Conservation (phyloP, 2,113 vertebrate genomes). For the Nannospalax galili region DNA sequence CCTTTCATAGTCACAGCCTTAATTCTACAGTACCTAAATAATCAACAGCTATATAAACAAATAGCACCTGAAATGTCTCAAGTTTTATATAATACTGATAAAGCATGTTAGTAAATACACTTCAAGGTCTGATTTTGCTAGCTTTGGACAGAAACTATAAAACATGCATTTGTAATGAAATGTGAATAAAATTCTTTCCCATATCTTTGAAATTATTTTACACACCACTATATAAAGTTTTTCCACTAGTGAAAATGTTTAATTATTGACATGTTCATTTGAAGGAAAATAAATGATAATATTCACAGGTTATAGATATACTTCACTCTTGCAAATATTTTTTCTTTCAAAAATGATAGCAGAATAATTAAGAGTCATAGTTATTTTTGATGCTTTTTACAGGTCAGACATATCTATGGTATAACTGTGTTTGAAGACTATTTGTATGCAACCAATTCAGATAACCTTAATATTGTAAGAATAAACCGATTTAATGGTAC, state of each 20-base stretch:
- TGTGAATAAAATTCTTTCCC: not conserved
- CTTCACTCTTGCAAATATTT: not conserved
- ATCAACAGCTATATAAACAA: not conserved
- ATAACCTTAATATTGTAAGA: conserved; percentile 88
- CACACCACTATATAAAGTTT: not conserved
- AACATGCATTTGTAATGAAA: conserved; percentile 30
- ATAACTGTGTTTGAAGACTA: conserved; percentile 96
- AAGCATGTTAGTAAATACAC: not conserved
- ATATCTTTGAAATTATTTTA: not conserved
- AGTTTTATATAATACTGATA: not conserved
- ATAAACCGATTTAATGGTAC: conserved; percentile 95
- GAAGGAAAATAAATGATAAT: conserved; percentile 28
- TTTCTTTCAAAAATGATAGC: conserved; percentile 25
- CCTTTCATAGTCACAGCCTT: not conserved
- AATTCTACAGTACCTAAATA: not conserved
- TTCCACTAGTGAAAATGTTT: not conserved
- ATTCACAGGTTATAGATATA: not conserved
- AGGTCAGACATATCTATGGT: conserved; percentile 94
- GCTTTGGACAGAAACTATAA: conserved; percentile 19
- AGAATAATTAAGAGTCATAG: conserved; percentile 46
- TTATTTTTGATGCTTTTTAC: conserved; percentile 71
- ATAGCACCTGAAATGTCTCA: not conserved
- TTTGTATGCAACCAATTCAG: conserved; percentile 92
- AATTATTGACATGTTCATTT: not conserved
- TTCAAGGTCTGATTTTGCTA: conserved; percentile 32